These are phyloP conservation scores for Engraulis encrasicolus DNA, from an alignment of 2,113 vertebrate genomes.

Conservation along the genomic window DNA sequence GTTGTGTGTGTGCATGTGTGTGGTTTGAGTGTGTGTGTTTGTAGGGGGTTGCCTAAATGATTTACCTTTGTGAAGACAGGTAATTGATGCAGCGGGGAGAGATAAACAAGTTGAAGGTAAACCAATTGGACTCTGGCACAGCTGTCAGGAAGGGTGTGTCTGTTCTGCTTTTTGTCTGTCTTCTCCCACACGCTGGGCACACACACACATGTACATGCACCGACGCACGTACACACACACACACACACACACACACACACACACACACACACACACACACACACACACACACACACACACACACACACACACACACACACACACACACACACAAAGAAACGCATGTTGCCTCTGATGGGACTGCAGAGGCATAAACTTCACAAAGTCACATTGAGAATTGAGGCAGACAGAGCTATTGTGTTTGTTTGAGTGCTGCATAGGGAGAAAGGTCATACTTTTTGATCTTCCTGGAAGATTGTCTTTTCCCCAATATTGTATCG, in stretches of 20 bases:
- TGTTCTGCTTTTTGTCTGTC: background rate
- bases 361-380: background rate
- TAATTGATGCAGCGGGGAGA: conserved; percentile 75
- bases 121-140: conserved; percentile 25
- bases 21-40: conserved; percentile 54
- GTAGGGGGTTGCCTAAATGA: conserved; percentile 67
- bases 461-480: too few species aligned
- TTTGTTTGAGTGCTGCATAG: too few species aligned
- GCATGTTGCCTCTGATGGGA: conserved; percentile 60
- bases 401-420: background rate
- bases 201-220: too few species aligned
- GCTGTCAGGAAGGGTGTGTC: background rate
- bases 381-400: conserved; percentile 48
- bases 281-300: too few species aligned
- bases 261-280: too few species aligned
- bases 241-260: too few species aligned
- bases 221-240: too few species aligned
- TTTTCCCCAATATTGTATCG: too few species aligned
- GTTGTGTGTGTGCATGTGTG: conserved; percentile 30
- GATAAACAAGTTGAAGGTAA: conserved; percentile 71
- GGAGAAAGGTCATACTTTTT: too few species aligned
- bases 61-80: conserved; percentile 71
- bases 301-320: too few species aligned
- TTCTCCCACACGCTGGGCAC: conserved; percentile 44
- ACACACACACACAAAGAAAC: too few species aligned